Evolutionary conservation across 64 coral and sea anemone genomes (phyloP), one percentile per base, ranked within the genome.

Genomic region (Montipora efflorescens): DNA sequence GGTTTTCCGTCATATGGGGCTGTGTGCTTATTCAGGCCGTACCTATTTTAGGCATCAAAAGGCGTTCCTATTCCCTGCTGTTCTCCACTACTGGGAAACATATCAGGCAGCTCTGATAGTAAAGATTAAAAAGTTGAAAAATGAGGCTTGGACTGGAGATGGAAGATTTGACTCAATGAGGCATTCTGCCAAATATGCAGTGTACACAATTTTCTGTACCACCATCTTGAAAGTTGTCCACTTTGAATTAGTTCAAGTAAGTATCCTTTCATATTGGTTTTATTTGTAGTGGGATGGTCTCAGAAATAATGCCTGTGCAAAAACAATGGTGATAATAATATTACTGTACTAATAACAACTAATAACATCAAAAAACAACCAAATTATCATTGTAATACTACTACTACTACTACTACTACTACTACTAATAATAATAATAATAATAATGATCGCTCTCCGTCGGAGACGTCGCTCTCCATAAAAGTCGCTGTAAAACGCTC

Each of bases 91-190:
- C 44, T 83, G 79, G 90, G 50, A 91, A 16, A 70, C 21, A 4
- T 73, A 91, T 14, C 51, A 36, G 43, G 16, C 15, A 5, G 12
- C 20, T 22, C 10, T 91, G 2, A 9, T 91, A 9, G 50, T n/a
- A 1, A 58, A 91, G 36, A 12, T 91, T 15, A 91, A 82, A 46
- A 57, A 21, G 8, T 25, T 91, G 64, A 83, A 91, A 59, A 48
- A 91, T 36, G 49, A 19, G 10, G 43, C 43, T 7, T 91, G 90
- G 90, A 82, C 79, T 82, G 79, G 90, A 7, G 90, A 91, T 91
- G 90, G n/a, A 8, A 22, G 78, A 12, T 83, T 91, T 83, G 90
- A 91, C 64, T 91, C 90, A 2, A 91, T 91, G 47, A 79, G 90
- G 7, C 90, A 91, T 15, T 47, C 43, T 45, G 69, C 69, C 6